A percentile compares a stretch with the other conserved stretches of the same genome.
phyloP scores from a whole-genome alignment of 2,888 invertebrate species.

The Caenorhabditis wallacei region DNA sequence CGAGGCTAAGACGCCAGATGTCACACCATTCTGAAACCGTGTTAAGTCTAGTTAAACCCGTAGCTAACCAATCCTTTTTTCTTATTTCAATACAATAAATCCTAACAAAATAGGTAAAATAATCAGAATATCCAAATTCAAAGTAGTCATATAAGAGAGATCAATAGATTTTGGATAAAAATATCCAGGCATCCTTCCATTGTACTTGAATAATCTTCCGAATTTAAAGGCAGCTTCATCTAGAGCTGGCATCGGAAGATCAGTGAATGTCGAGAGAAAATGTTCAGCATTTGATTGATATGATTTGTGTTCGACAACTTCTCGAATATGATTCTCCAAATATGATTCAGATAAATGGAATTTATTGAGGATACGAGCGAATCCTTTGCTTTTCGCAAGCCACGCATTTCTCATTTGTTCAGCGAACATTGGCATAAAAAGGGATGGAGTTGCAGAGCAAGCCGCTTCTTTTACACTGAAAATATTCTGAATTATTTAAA shows the following conservation, averaged over 20 bases:
- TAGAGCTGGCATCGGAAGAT: conserved; percentile 49
- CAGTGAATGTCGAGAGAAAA: conserved; percentile 52
- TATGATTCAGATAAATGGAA: conserved; percentile 44
- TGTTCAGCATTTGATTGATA: conserved; percentile 53
- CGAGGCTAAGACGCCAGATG: too few relatives aligned
- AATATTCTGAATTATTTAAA: not conserved
- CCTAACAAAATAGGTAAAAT: conserved; percentile 24
- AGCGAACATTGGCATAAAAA: conserved; percentile 68
- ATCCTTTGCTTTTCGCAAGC: conserved; percentile 63
- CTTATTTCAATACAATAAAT: conserved; percentile 26
- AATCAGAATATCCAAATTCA: conserved; percentile 57
- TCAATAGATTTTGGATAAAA: conserved; percentile 62
- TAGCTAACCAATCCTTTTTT: too few relatives aligned
- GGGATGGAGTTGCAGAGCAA: conserved; percentile 57
- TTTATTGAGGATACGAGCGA: conserved; percentile 61
- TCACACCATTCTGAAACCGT: too few relatives aligned
- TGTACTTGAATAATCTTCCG: conserved; percentile 47
- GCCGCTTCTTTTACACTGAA: conserved; percentile 65
- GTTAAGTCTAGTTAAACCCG: too few relatives aligned
- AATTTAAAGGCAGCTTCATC: conserved; percentile 61
- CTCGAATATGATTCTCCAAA: conserved; percentile 45
- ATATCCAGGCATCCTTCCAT: conserved; percentile 51
- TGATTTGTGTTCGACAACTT: conserved; percentile 43
- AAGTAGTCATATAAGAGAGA: conserved; percentile 15
- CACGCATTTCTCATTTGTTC: conserved; percentile 67